Base-by-base conservation (phyloP, 2,113 vertebrate genomes). In the Corythaixoides concolor region DNA sequence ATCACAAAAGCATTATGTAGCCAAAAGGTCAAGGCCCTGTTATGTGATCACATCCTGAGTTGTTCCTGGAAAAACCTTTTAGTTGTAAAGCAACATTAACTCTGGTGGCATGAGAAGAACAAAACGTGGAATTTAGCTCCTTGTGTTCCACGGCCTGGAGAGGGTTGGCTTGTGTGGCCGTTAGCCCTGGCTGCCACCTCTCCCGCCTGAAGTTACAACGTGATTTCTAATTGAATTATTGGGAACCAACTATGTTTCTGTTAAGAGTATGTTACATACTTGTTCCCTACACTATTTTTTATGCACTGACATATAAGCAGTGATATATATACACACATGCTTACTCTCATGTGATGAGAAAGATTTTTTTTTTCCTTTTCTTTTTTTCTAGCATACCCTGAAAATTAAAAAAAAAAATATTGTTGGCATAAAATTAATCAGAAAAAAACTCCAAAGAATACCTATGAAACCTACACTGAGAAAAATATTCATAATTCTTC, bases 1-100 rank as follows among this genome's bases (percentile, higher is more conserved):
- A 97, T 97, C 70, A 85, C 82, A 84, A 80, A 97, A 95, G 76
- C 95, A 97, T 96, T 97, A 96, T 68, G 90, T 50, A 96, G 89
- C 67, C 69, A 70, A 89, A 58, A 80, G 96, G 95, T 95, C 88
- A 91, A 49, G 75, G 59, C 73, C 49, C 37, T 88, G 59, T 70
- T 92, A 68, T 84, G 81, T 78, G 90, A 95, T 96, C 90, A 83
- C 62, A 96, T 96, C 96, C 95, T 95, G 95, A 93, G 66, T 3
- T 62, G 53, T 94, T 94, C 90, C 95, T 85, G 94, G 91, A 95
- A 93, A 93, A 93, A 74, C 35, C 85, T 76, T 85, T 74, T 85
- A 39, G 28, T 4, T 69, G 70, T 53, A 39, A 93, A 78, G 77
- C 59, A 92, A 35, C 69, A 82, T 92, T 92, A 92, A 94, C 60